These are phyloP conservation scores for Euura saliciscinereae DNA, from an alignment of 1,140 invertebrate genomes.

Conservation along the genomic window DNA sequence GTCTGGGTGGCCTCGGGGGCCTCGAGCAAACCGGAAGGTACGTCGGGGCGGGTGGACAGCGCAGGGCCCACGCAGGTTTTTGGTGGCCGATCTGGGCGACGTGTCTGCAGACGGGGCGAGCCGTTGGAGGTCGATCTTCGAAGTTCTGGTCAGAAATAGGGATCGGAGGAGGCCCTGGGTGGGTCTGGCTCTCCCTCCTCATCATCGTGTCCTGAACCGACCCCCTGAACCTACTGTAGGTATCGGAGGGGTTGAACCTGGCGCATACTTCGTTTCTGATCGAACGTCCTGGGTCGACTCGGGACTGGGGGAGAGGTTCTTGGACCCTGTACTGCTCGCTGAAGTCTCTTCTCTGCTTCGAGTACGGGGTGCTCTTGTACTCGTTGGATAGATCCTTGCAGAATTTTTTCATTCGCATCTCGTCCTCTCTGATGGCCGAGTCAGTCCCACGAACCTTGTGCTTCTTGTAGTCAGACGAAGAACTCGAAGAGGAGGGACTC, in stretches of 20 bases:
- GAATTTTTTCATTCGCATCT: neutral
- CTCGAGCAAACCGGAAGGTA: neutral
- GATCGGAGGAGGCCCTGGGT: neutral
- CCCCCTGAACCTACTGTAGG: conserved; percentile 26
- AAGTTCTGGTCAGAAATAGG: neutral
- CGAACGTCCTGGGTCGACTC: neutral
- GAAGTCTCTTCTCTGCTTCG: neutral
- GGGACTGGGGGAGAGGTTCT: too few relatives aligned
- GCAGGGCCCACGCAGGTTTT: too few relatives aligned
- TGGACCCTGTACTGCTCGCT: neutral
- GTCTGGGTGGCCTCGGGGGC: neutral
- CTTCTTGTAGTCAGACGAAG: too few relatives aligned
- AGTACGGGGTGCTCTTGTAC: neutral
- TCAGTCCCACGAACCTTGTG: neutral
- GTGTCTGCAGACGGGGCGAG: neutral
- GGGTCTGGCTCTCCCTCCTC: conserved; percentile 10
- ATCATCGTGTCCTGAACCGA: conserved; percentile 26
- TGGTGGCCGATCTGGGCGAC: neutral
- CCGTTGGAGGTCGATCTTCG: neutral
- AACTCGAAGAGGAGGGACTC: neutral
- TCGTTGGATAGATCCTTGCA: neutral
- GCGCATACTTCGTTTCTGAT: neutral
- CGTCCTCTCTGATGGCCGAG: neutral
- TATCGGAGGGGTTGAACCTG: conserved; percentile 12
- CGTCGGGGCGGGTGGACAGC: neutral